phyloP scores from a whole-genome alignment of 2,888 invertebrate species.

The Malthinus seriepunctatus region DNA sequence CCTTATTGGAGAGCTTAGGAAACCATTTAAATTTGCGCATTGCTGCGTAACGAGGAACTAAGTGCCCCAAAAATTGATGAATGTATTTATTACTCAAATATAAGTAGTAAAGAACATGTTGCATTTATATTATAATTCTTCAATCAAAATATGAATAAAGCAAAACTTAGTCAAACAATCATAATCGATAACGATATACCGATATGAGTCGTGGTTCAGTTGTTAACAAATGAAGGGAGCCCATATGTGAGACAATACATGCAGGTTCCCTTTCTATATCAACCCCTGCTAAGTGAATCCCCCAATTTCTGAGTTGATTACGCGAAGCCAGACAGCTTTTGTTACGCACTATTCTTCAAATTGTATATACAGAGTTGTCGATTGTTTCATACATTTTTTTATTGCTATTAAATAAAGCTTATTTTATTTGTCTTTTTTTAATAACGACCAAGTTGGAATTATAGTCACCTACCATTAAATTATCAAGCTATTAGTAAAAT shows the following conservation, averaged over 20 bases:
- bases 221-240: constrained; percentile 50
- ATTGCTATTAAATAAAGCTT: not conserved
- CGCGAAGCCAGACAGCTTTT: constrained; percentile 52
- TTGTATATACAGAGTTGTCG: constrained; percentile 22
- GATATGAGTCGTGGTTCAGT: constrained; percentile 46
- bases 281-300: constrained; percentile 53
- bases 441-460: not conserved
- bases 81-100: too few relatives aligned
- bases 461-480: too few relatives aligned
- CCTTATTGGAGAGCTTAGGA: too few relatives aligned
- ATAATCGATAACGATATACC: constrained; percentile 49
- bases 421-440: not conserved
- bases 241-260: constrained; percentile 48
- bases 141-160: constrained; percentile 25
- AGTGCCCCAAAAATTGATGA: too few relatives aligned
- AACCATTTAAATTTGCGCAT: too few relatives aligned
- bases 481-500: not conserved
- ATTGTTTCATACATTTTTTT: constrained; percentile 20
- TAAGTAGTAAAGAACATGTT: not conserved
- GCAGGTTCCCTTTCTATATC: constrained; percentile 32
- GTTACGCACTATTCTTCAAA: constrained; percentile 30
- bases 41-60: too few relatives aligned
- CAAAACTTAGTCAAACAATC: constrained; percentile 42
- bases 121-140: constrained; percentile 7
- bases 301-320: constrained; percentile 54